A percentile compares a stretch with the other conserved stretches of the same genome.
Evolutionary conservation across 2,113 vertebrate genomes (phyloP).

Genomic region (Pteropus alecto): DNA sequence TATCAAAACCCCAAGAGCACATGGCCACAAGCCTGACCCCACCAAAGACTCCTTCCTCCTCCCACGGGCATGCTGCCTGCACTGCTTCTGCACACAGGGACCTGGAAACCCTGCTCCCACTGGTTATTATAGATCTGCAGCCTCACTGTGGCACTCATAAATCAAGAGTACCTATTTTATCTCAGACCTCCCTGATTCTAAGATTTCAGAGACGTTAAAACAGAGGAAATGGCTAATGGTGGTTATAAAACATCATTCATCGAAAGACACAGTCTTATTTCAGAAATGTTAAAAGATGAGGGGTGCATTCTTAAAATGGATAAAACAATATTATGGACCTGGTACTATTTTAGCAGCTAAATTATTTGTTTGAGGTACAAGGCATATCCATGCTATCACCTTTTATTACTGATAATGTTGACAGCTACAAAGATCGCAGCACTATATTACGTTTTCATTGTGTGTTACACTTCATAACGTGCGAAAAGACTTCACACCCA

Average conservation of each 20-base stretch:
- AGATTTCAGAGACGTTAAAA: neutral
- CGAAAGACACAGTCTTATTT: neutral
- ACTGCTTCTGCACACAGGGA: accelerated
- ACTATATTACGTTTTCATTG: neutral
- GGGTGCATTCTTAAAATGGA: neutral
- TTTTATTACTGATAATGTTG: neutral
- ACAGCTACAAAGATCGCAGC: neutral
- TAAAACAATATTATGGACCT: neutral
- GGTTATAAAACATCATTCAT: neutral
- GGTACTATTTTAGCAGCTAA: neutral
- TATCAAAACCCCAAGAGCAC: neutral
- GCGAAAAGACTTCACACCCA: neutral
- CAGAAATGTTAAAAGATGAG: neutral
- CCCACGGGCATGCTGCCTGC: neutral
- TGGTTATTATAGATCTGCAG: neutral
- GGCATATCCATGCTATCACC: neutral
- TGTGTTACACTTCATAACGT: neutral
- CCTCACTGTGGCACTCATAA: neutral
- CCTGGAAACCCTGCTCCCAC: neutral
- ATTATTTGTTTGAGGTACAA: neutral
- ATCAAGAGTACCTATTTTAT: neutral
- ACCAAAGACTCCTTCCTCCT: neutral
- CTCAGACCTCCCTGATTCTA: neutral
- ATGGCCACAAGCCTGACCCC: neutral
- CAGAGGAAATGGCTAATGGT: neutral